A percentile compares a stretch with the other conserved stretches of the same genome.
Conservation (phyloP, 2,888 invertebrate species). For the Epirrhoe alternata region DNA sequence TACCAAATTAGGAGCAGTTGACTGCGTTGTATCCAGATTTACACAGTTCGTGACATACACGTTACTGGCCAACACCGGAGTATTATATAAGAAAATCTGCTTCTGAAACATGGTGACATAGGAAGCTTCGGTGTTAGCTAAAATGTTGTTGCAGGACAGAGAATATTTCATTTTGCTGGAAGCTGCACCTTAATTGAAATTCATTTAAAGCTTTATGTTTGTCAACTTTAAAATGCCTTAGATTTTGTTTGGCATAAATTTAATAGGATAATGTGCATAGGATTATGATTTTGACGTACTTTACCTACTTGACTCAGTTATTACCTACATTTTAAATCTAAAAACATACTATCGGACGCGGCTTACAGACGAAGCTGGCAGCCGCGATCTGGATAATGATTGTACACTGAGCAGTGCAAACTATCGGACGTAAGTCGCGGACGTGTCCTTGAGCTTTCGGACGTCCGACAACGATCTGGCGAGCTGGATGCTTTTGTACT, state of each 20-base stretch:
- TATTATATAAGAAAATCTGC: conserved; percentile 33
- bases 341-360: no score
- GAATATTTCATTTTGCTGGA: conserved; percentile 11
- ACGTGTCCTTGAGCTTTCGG: no score
- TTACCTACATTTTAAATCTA: no score
- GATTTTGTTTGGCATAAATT: neutral
- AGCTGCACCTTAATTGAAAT: conserved; percentile 5
- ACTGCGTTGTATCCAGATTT: neutral
- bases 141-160: conserved; percentile 23
- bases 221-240: neutral
- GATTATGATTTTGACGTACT: no score
- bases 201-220: conserved; percentile 6
- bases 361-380: no score
- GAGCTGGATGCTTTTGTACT: no score
- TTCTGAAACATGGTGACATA: conserved; percentile 33
- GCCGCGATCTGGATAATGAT: no score
- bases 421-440: no score
- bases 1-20: neutral
- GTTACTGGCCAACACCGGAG: conserved; percentile 22
- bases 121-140: conserved; percentile 20
- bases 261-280: no score
- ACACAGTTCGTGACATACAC: neutral
- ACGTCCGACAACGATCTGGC: no score
- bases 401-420: no score
- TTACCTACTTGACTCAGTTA: no score